Conservation (phyloP, 2,113 vertebrate species). For the Petrocephalus zakoni region DNA sequence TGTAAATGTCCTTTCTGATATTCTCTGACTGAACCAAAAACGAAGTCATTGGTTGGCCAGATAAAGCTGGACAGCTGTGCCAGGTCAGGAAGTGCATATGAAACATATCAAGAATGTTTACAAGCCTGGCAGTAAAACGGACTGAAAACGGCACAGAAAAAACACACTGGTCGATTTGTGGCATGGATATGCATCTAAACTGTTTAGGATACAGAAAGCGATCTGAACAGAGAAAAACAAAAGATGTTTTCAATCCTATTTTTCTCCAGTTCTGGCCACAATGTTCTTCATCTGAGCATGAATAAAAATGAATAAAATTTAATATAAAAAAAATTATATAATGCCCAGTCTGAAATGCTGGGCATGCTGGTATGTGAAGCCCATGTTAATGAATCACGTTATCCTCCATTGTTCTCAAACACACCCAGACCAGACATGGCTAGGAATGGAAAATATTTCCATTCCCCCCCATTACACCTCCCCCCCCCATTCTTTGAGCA, state of each 20-base stretch:
- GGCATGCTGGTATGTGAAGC: background rate
- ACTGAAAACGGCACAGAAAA: background rate
- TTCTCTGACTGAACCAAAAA: background rate
- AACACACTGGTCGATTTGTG: background rate
- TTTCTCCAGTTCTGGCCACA: background rate
- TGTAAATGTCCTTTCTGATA: background rate
- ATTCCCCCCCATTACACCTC: background rate
- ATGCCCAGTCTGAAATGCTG: background rate
- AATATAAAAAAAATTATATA: background rate
- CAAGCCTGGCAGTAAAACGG: background rate
- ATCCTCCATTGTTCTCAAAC: background rate
- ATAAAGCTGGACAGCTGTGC: background rate
- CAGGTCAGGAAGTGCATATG: background rate
- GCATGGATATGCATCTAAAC: background rate
- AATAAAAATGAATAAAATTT: background rate
- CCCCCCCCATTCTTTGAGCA: background rate
- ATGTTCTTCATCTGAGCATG: background rate
- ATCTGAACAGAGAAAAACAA: background rate
- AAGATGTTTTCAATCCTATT: background rate
- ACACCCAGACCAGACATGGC: background rate
- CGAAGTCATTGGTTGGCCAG: background rate
- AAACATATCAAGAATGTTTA: background rate
- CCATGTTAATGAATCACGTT: background rate
- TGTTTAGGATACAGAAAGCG: background rate
- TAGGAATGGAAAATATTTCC: background rate